Percentiles rank a stretch among this genome's conserved stretches.
Conservation (phyloP, 1,140 invertebrate species). For the Sarcophaga peregrina region DNA sequence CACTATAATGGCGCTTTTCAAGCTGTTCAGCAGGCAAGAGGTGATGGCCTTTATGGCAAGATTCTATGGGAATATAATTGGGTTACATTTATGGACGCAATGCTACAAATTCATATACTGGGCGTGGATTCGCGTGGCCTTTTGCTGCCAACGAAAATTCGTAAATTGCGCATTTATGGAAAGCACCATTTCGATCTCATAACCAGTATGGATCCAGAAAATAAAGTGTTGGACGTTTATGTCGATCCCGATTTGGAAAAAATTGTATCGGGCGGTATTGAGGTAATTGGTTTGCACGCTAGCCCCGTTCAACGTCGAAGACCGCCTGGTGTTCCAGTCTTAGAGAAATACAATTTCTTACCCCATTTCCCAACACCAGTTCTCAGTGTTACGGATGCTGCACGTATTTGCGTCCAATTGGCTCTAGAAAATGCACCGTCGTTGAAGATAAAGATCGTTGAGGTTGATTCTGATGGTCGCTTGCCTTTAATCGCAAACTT, state of each 20-base stretch:
- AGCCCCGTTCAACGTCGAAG: conserved; percentile 79
- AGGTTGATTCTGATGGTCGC: conserved; percentile 66
- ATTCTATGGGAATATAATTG: conserved; percentile 83
- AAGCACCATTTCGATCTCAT: conserved; percentile 72
- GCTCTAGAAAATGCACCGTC: conserved; percentile 80
- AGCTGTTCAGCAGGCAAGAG: conserved; percentile 59
- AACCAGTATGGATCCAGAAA: conserved; percentile 59
- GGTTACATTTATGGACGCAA: conserved; percentile 92
- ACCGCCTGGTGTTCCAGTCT: conserved; percentile 73
- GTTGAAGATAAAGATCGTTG: conserved; percentile 77
- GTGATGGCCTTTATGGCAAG: conserved; percentile 68
- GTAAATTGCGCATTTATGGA: conserved; percentile 82
- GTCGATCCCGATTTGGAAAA: conserved; percentile 55
- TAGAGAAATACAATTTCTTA: conserved; percentile 82
- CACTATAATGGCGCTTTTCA: conserved; percentile 74
- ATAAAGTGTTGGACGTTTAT: conserved; percentile 64
- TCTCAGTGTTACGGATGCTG: conserved; percentile 60
- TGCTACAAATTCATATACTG: conserved; percentile 89
- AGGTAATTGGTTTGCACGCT: conserved; percentile 84
- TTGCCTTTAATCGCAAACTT: conserved; percentile 70
- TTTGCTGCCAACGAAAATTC: conserved; percentile 86
- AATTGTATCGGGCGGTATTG: conserved; percentile 81
- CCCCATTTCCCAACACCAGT: conserved; percentile 71
- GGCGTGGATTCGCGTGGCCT: conserved; percentile 79
- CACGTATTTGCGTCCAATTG: conserved; percentile 72